phyloP scores from a whole-genome alignment of 2,888 invertebrate species.

The Stenichneumon culpator region DNA sequence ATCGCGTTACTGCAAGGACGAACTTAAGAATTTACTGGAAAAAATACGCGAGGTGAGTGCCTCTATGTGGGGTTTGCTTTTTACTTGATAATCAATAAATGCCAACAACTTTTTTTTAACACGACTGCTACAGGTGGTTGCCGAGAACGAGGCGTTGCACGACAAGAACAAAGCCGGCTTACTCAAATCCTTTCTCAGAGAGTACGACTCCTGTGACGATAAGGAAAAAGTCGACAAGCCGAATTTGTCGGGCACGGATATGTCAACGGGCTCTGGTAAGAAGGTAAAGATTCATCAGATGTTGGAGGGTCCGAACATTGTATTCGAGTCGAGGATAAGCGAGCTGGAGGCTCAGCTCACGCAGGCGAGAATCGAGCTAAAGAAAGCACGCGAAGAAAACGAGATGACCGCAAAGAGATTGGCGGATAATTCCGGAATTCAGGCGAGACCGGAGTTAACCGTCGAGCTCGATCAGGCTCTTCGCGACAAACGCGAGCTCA shows the following conservation, averaged over 20 bases:
- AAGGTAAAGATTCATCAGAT: conserved; percentile 80
- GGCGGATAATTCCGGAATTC: conserved; percentile 71
- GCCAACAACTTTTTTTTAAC: background rate
- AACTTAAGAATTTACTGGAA: conserved; percentile 91
- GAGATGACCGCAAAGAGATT: conserved; percentile 85
- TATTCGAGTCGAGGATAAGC: conserved; percentile 94
- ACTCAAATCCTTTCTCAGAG: conserved; percentile 88
- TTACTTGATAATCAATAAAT: background rate
- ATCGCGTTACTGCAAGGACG: conserved; percentile 93
- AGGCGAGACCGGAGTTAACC: conserved; percentile 65
- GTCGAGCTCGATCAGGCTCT: conserved; percentile 78
- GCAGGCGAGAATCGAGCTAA: conserved; percentile 91
- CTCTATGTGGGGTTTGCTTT: background rate
- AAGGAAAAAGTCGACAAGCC: conserved; percentile 51
- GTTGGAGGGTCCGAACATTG: conserved; percentile 92
- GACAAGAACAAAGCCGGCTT: conserved; percentile 91
- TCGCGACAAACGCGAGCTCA: conserved; percentile 79
- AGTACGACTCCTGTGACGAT: conserved; percentile 77
- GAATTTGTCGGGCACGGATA: conserved; percentile 43
- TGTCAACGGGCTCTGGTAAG: conserved; percentile 85
- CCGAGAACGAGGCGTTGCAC: conserved; percentile 93
- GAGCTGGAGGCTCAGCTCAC: conserved; percentile 94
- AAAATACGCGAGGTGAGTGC: conserved; percentile 91
- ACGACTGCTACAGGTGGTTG: conserved; percentile 86
- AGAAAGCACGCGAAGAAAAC: conserved; percentile 90